Base-by-base conservation (phyloP, 2,113 vertebrate genomes). In the Picathartes gymnocephalus region DNA sequence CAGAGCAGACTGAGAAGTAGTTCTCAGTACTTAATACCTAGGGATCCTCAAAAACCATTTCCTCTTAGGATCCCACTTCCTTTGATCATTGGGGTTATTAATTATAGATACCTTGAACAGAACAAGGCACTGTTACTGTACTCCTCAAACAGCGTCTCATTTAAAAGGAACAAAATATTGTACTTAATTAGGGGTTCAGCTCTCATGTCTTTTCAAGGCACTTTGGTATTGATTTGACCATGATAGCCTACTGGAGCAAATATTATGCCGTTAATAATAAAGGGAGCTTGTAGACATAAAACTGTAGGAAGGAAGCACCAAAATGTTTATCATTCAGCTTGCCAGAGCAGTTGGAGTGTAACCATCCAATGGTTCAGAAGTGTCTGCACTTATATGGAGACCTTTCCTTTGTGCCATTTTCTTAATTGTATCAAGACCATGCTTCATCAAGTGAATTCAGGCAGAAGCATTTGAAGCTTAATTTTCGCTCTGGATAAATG, bases 81-180 rank as follows among this genome's bases (percentile, higher is more conserved):
- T 96, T 96, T 95, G 87, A 95, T 95, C 57, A 3, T 45, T 82
- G 0, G 17, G 31, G 47, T 94, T 89, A 93, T 91, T 87, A 96
- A 91, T 97, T 94, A 97, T 93, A 79, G 61, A 89, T 87, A 82
- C 50, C 81, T 89, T 86, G 69, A 86, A 92, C 24, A 82, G 83
- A 95, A 50, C 73, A 94, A 93, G 77, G 48, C 81, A 72, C 39
- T 79, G 40, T 28, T 89, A 64, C 80, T 65, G n/a, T 76, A 74
- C 13, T 83, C n/a, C 69, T 80, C 83, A 60, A 61, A 73, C 25
- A 51, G 47, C 13, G 22, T 24, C 71, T 86, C 62, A 65, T 90
- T 86, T 94, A 79, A 92, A 86, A 95, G 73, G 81, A 92, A 91
- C 42, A 91, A 95, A 95, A 84, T 93, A 72, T 45, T 68, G 78